Conservation (phyloP, 2,113 vertebrate species). For the Mesitornis unicolor region DNA sequence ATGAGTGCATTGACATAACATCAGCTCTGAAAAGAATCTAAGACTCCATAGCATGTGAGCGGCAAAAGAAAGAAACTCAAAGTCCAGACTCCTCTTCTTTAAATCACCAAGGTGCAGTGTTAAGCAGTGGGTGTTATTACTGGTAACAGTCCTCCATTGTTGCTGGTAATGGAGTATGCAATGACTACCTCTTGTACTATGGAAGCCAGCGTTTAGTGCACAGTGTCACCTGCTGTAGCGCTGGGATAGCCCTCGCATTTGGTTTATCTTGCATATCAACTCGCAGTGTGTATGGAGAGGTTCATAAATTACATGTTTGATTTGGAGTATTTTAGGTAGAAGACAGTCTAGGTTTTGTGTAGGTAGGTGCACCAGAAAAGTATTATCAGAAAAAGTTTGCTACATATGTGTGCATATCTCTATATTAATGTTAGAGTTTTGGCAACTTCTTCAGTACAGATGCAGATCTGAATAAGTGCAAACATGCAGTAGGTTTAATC, state of each 20-base stretch:
- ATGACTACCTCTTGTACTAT: background rate
- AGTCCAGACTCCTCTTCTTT: background rate
- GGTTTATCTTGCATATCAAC: background rate
- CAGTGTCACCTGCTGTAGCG: background rate
- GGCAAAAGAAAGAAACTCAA: background rate
- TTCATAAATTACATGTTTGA: background rate
- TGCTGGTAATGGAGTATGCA: background rate
- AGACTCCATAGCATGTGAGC: background rate
- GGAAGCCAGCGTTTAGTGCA: background rate
- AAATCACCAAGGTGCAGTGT: background rate
- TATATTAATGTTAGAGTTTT: background rate
- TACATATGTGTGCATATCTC: background rate
- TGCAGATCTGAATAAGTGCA: background rate
- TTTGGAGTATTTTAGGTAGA: background rate
- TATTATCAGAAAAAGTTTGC: background rate
- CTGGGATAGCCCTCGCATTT: background rate
- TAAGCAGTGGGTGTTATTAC: background rate
- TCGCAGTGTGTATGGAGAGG: background rate
- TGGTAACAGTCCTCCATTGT: background rate
- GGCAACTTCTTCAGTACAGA: background rate
- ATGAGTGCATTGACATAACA: conserved; percentile 50
- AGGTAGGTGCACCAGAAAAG: background rate
- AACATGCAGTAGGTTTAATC: background rate
- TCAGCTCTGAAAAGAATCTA: conserved; percentile 28
- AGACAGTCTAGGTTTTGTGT: background rate